Conservation (phyloP, 2,113 vertebrate genomes). For the Mugil cephalus region DNA sequence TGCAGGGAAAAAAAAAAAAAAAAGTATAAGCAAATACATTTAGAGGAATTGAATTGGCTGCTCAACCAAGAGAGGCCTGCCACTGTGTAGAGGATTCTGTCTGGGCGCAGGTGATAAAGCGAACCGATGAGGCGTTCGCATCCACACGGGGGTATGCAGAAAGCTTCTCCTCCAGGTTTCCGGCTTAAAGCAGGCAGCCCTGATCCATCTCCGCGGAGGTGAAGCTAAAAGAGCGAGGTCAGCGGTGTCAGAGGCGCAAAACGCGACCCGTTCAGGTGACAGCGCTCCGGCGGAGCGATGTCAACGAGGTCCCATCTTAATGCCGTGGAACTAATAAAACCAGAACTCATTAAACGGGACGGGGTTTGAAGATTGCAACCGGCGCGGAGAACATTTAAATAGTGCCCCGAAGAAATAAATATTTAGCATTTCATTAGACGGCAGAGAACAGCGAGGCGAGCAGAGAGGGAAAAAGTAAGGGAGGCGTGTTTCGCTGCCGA, state of each 20-base stretch:
- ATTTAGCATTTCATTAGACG: slow-evolving; percentile 72
- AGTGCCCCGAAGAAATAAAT: slow-evolving; percentile 69
- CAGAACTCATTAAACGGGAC: slow-evolving; percentile 43
- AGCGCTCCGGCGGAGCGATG: slow-evolving; percentile 8
- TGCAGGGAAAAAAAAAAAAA: slow-evolving; percentile 14
- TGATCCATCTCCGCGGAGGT: slow-evolving; percentile 26
- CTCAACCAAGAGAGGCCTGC: slow-evolving; percentile 67
- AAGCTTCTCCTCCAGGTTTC: slow-evolving; percentile 40
- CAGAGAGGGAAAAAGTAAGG: slow-evolving; percentile 10
- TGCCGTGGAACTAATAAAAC: slow-evolving; percentile 37
- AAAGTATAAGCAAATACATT: slow-evolving; percentile 66
- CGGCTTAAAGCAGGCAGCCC: slow-evolving; percentile 9
- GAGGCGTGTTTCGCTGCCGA: slow-evolving; percentile 55
- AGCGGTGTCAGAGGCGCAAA: slow-evolving; percentile 21
- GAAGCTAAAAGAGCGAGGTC: neutral
- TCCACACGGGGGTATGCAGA: slow-evolving; percentile 35
- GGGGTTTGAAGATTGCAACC: slow-evolving; percentile 39
- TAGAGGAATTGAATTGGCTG: slow-evolving; percentile 65
- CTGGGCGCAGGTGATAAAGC: slow-evolving; percentile 78
- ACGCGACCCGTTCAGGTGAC: slow-evolving; percentile 25
- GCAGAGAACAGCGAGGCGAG: slow-evolving; percentile 33
- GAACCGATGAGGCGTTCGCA: slow-evolving; percentile 74
- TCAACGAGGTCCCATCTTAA: slow-evolving; percentile 28
- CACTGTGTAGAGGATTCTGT: slow-evolving; percentile 52
- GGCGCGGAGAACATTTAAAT: slow-evolving; percentile 49